Evolutionary conservation across 2,888 invertebrate species (phyloP), one percentile per base, ranked within the genome.

Genomic region (Danaus chrysippus): DNA sequence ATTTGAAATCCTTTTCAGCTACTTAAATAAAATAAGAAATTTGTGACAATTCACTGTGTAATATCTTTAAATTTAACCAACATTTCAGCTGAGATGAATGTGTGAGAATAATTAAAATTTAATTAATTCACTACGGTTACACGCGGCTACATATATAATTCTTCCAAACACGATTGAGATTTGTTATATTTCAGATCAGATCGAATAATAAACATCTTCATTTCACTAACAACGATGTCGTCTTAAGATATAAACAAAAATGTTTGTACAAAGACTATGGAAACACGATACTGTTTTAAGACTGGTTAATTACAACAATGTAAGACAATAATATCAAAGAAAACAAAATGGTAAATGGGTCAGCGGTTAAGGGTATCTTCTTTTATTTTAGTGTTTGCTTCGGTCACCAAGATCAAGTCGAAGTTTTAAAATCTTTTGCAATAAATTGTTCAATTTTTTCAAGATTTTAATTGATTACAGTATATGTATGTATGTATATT

Each of bases 201-300:
- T 15, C 49, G 0, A 13, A 15, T 13, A 17, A 49, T 17, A 10
- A 49, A 17, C 49, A 11, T 49, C 17, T 2, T 17, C 13, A 46
- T 46, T 46, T 15, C 9, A 11, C 17, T 49, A 17, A 17, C 17
- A 49, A 49, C 17, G 11, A n/a, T 49, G 17, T 12, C 49, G 10
- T 17, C 49, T 49, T 46, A 6, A 46, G 13, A n/a, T 46, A 10
- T 46, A 46, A 46, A 46, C 12, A 46, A 46, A 46, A 46, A 46
- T 46, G 15, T 46, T 46, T 46, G 13, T 13, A 46, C 46, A 46
- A 46, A 46, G 46, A 15, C 17, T 11, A 49, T 49, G 17, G 49
- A 49, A 49, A 49, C 17, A 49, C 17, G 49, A 49, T 17, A 15
- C 10, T 49, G 49, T 49, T 49, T 49, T 49, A 49, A 49, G 49